Conservation (phyloP, 2,888 invertebrate species). For the Hololepta plana region DNA sequence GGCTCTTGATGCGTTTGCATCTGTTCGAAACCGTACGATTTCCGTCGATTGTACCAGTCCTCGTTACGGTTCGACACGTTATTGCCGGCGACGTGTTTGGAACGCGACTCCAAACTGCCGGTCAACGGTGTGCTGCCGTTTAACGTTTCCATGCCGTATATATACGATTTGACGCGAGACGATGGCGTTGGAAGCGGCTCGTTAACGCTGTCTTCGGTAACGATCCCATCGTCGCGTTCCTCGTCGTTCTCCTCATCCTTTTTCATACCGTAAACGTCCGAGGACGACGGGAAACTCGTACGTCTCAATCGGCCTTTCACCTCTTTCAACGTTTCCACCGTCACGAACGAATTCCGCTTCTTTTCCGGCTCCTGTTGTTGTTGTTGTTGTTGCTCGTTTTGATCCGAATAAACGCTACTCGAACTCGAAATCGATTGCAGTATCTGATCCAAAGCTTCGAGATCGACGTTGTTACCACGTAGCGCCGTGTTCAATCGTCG, state of each 20-base stretch:
- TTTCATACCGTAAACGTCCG: slow-evolving; percentile 17
- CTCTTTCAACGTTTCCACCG: slow-evolving; percentile 39
- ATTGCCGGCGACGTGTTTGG: slow-evolving; percentile 22
- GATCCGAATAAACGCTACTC: slow-evolving; percentile 15
- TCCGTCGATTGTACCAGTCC: slow-evolving; percentile 55
- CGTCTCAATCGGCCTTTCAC: slow-evolving; percentile 37
- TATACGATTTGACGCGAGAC: slow-evolving; percentile 26
- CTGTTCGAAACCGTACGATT: slow-evolving; percentile 59
- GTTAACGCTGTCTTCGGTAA: slow-evolving; percentile 21
- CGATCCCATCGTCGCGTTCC: slow-evolving; percentile 29
- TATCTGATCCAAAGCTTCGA: slow-evolving; percentile 33
- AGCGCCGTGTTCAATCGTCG: slow-evolving; percentile 32
- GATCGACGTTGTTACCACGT: slow-evolving; percentile 33
- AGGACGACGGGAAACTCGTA: slow-evolving; percentile 29
- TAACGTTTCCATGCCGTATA: slow-evolving; percentile 28
- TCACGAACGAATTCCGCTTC: slow-evolving; percentile 33
- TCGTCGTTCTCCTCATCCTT: slow-evolving; percentile 16
- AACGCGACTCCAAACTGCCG: slow-evolving; percentile 29
- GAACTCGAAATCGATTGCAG: slow-evolving; percentile 25
- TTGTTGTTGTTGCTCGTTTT: slow-evolving; percentile 11
- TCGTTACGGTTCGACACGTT: slow-evolving; percentile 25
- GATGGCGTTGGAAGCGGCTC: slow-evolving; percentile 12
- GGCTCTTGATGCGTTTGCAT: slow-evolving; percentile 22
- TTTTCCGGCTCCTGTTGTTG: slow-evolving; percentile 15
- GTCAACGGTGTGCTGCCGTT: slow-evolving; percentile 20